Conservation (phyloP, 2,888 invertebrate species). For the Hofmannophila pseudospretella region DNA sequence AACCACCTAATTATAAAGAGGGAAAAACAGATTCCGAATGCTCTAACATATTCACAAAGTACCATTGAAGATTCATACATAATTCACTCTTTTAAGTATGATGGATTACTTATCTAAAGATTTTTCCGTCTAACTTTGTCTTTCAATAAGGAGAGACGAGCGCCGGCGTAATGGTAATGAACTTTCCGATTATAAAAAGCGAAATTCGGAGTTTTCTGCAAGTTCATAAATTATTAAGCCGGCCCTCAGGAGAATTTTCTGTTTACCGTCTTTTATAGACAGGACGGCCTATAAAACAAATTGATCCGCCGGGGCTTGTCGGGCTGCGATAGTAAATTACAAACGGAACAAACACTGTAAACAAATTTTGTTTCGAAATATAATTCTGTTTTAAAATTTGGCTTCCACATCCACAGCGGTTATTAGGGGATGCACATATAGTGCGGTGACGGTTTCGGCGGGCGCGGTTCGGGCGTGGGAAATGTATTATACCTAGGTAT, state of each 20-base stretch:
- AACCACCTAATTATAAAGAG: no score
- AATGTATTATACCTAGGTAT: no score
- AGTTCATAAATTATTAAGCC: conserved; percentile 48
- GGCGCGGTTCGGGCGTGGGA: conserved; percentile 12
- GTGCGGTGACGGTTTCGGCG: conserved; percentile 6
- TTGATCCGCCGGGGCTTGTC: conserved; percentile 47
- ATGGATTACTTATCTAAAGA: conserved; percentile 2
- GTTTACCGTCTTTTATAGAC: conserved; percentile 53
- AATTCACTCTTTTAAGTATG: neutral
- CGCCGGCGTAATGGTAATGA: conserved; percentile 8
- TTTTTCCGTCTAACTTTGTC: neutral
- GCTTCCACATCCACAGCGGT: neutral
- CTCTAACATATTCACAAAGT: no score
- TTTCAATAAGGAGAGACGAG: conserved; percentile 6
- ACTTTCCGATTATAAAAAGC: conserved; percentile 12
- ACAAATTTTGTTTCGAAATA: conserved; percentile 16
- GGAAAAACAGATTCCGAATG: no score
- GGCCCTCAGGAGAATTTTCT: conserved; percentile 43
- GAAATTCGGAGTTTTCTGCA: conserved; percentile 27
- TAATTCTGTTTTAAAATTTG: conserved; percentile 3
- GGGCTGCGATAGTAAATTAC: conserved; percentile 45
- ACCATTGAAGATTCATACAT: no score
- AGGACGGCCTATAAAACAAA: conserved; percentile 51
- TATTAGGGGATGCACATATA: conserved; percentile 4
- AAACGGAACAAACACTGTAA: conserved; percentile 27